Evolutionary conservation across 1,140 invertebrate genomes (phyloP), one percentile per base, ranked within the genome.

Genomic region (Goniozus legneri): DNA sequence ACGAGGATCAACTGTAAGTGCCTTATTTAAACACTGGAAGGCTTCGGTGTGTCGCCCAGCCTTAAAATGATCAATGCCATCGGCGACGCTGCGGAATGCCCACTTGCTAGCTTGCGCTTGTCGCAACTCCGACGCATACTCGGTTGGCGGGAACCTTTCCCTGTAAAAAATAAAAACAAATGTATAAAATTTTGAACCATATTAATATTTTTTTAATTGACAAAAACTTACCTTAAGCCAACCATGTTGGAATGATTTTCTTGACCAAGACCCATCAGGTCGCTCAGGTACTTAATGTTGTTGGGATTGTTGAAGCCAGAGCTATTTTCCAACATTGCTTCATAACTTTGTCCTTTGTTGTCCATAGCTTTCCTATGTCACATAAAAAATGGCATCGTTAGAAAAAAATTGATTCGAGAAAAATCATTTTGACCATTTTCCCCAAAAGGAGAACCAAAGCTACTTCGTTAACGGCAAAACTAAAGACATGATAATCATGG

Each of bases 51-150:
- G 86, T 62, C 90, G 82, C 31, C 91, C 91, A 44, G 85, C 83
- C 76, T 96, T 97, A 76, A 96, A 96, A 79, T 92, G 86, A 65
- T 90, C 86, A 56, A 97, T 94, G 47, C 95, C 95, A 75, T 95
- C 90, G 22, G 89, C 88, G 15, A 95, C 91, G 64, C 87, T 91
- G 61, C 88, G 84, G 70, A 92, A 91, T 13, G 93, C 92, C 91
- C 91, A 94, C 67, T 92, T 92, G 60, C 86, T 88, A 16, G 92
- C 91, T 76, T 97, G 94, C 22, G 84, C 81, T 73, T 92, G 89
- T 34, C 91, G 81, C 49, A 97, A 76, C 69, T 91, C 87, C 57
- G 80, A 81, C 35, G 89, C 88, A 76, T 86, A 91, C 65, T 95
- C 92, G 51, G 84, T 78, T 43, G 85, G 81, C 22, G 87, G 81